Base-by-base conservation (phyloP, 2,888 invertebrate genomes). In the Orthosia cruda region DNA sequence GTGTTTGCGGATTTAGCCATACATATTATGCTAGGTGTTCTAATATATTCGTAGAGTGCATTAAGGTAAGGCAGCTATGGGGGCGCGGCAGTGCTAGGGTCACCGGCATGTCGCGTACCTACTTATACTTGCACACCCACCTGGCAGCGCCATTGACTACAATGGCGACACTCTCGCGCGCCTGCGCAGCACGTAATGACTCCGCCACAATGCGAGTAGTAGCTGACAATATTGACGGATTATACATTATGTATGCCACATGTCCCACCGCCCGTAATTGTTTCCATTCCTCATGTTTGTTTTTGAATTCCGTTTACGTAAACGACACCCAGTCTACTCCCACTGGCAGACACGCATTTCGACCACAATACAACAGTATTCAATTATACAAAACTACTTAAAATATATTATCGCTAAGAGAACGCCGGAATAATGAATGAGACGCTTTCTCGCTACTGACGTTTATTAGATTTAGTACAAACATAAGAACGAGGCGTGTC, bases 401-500 rank as follows among this genome's bases (percentile, higher is more conserved):
- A 89, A 91, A 92, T 91, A 91, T 91, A 89, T 91, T 88, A 92
- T 88, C 86, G 82, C 83, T 80, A 80, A 89, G 85, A 89, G 88
- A 88, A 87, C 87, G 88, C 85, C 85, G 78, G 89, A 92, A 92
- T 95, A 95, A 95, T 95, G 92, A 94, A 95, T 93, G 93, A 91
- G 92, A 90, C 88, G 89, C 92, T 91, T 91, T 92, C 93, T 91
- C 88, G 91, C 93, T 92, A 92, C 92, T 91, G 95, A 96, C 95
- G 92, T 95, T 96, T 96, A 96, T 96, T 96, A 96, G 95, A 96
- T 96, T 96, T 96, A 96, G 94, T 95, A 94, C 94, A 95, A 96
- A 95, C 96, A 96, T 95, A 94, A 95, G 95, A 95, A 95, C 95
- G 93, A 96, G 96, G 95, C 96, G 96, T 96, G 96, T 96, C 96